Evolutionary conservation across 2,888 invertebrate genomes (phyloP), one percentile per base, ranked within the genome.

Genomic region (Rhamnusium bicolor): DNA sequence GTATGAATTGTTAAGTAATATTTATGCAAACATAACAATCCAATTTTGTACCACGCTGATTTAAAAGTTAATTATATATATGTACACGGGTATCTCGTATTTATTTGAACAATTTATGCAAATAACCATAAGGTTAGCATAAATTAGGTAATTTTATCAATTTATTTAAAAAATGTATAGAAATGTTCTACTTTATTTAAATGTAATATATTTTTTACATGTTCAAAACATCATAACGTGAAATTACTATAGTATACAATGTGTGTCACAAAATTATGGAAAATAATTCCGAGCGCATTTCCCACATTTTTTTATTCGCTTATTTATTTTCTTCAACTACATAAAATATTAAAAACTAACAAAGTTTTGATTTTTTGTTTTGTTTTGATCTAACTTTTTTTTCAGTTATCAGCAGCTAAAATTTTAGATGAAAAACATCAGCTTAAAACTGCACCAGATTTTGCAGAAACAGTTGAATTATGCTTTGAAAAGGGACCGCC

Each of bases 401-500:
- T 89, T 62, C 86, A 94, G 94, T 86, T 94, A n/a, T 90, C 90
- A 76, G 93, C 94, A 79, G 92, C 95, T 40, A 91, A 91, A 73
- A 93, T 92, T 83, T 91, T 95, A 88, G 90, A 91, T 58, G 87
- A 89, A 29, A 88, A 91, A 67, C 89, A 90, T 1, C 92, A 93
- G 74, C 84, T 90, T 0, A 87, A 89, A 0, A 89, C 89, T 10
- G 89, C 92, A 1, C 92, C 93, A 76, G 92, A 95, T 83, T 94
- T 96, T 87, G 95, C 96, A 0, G 93, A 94, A 75, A 97, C 97
- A 0, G 95, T 96, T 65, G 93, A 94, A 84, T 89, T 94, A 74
- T 94, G 94, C 79, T 96, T 98, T 85, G 91, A 91, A 74, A 92
- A 92, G 62, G 96, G 97, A 0, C 95, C 96, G 0, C 86, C 89